Conservation (phyloP, 2,797 vertebrate species). For the Garrulus glandarius region DNA sequence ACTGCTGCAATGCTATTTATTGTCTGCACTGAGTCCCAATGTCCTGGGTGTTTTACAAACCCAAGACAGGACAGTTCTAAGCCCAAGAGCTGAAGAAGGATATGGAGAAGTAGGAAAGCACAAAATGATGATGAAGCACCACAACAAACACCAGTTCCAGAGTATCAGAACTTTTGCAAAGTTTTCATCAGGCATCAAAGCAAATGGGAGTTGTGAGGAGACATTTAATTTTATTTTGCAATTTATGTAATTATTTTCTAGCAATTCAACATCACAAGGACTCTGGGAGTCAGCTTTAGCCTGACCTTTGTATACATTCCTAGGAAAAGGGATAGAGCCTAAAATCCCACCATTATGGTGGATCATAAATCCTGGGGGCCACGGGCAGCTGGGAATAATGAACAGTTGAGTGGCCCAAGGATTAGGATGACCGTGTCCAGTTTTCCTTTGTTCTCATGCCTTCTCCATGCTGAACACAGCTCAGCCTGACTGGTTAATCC, state of each 20-base stretch:
- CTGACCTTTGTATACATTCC: neutral
- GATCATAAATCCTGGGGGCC: conserved; percentile 26
- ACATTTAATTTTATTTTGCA: neutral
- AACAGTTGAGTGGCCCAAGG: neutral
- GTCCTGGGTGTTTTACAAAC: neutral
- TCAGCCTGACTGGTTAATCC: neutral
- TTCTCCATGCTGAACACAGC: neutral
- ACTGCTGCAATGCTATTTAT: neutral
- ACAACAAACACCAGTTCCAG: neutral
- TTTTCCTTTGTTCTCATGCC: neutral
- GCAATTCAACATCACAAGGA: neutral
- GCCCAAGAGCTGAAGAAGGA: accelerated
- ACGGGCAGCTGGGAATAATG: neutral
- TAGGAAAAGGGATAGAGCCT: neutral
- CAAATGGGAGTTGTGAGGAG: neutral
- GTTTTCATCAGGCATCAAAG: neutral
- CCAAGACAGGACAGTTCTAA: neutral
- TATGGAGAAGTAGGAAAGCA: neutral
- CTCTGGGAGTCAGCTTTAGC: neutral
- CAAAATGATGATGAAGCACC: neutral
- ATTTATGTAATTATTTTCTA: neutral
- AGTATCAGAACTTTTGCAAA: neutral
- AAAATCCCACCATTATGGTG: neutral
- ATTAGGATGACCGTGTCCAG: neutral
- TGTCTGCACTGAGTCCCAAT: neutral